These are phyloP conservation scores for Hypercompe scribonia DNA, from an alignment of 2,888 invertebrate species.

Conservation along the genomic window DNA sequence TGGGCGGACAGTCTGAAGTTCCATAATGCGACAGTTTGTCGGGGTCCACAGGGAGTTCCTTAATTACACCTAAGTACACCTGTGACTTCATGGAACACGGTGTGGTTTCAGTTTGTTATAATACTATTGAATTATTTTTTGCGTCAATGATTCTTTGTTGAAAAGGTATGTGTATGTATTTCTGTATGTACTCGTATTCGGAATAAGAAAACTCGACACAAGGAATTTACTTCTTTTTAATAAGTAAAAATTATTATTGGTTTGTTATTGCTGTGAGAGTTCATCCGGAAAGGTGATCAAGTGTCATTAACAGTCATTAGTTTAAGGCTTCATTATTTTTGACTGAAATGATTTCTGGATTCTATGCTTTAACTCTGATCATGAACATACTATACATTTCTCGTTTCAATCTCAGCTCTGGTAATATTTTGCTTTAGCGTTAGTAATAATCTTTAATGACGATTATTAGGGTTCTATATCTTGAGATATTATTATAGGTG, in stretches of 20 bases:
- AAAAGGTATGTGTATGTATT: background rate
- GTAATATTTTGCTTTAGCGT: background rate
- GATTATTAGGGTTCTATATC: slow-evolving; percentile 27
- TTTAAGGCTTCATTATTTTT: too few species aligned
- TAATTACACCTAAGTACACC: too few species aligned
- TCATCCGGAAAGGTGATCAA: too few species aligned
- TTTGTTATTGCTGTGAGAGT: background rate
- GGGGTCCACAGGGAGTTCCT: too few species aligned
- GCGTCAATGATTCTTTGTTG: background rate
- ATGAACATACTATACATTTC: background rate
- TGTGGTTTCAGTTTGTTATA: background rate
- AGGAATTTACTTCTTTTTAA: too few species aligned
- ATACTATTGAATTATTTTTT: too few species aligned
- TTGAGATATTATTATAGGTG: slow-evolving; percentile 19
- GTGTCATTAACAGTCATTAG: too few species aligned
- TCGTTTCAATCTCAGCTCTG: background rate
- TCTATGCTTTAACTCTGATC: background rate
- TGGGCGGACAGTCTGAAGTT: too few species aligned
- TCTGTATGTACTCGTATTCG: background rate
- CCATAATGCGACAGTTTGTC: too few species aligned
- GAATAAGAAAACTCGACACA: background rate
- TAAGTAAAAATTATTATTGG: background rate
- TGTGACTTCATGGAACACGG: too few species aligned
- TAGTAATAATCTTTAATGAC: slow-evolving; percentile 26
- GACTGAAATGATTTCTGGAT: background rate